These are phyloP conservation scores for Pterocles burchelli DNA, from an alignment of 2,113 vertebrate genomes.

Conservation along the genomic window DNA sequence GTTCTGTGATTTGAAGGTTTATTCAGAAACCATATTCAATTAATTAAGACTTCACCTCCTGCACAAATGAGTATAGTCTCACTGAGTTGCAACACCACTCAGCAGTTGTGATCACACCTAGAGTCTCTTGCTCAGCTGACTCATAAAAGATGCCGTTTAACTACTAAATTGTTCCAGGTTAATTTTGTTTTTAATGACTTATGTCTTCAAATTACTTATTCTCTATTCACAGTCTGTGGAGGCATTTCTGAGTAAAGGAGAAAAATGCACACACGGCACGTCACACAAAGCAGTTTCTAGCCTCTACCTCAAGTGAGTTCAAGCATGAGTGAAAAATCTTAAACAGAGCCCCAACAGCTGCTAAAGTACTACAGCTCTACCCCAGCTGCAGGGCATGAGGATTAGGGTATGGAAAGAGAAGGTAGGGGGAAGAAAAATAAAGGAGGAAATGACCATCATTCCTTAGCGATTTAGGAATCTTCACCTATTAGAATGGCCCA, in stretches of 20 bases:
- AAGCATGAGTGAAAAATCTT: not conserved
- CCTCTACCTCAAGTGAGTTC: not conserved
- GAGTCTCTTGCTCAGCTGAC: conserved; percentile 15
- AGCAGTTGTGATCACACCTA: conserved; percentile 54
- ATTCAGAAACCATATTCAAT: not conserved
- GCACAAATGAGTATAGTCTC: conserved; percentile 3
- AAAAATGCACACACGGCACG: not conserved
- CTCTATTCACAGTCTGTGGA: not conserved
- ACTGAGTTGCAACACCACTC: not conserved
- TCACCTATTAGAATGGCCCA: not conserved
- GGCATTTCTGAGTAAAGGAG: not conserved
- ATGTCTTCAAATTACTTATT: not conserved
- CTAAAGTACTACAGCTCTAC: not conserved
- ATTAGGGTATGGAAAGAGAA: not conserved
- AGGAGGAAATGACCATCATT: not conserved
- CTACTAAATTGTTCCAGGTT: not conserved
- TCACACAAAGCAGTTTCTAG: not conserved
- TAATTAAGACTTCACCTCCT: conserved; percentile 34
- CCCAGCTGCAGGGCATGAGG: not conserved
- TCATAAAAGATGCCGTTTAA: conserved; percentile 21
- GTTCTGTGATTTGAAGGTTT: not conserved
- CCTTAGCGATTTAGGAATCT: not conserved
- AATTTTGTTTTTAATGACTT: conserved; percentile 1
- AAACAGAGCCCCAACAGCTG: not conserved
- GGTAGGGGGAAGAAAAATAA: not conserved